A percentile compares a stretch with the other conserved stretches of the same genome.
Evolutionary conservation across 2,797 vertebrate species (phyloP).

Genomic region (Varecia variegata): DNA sequence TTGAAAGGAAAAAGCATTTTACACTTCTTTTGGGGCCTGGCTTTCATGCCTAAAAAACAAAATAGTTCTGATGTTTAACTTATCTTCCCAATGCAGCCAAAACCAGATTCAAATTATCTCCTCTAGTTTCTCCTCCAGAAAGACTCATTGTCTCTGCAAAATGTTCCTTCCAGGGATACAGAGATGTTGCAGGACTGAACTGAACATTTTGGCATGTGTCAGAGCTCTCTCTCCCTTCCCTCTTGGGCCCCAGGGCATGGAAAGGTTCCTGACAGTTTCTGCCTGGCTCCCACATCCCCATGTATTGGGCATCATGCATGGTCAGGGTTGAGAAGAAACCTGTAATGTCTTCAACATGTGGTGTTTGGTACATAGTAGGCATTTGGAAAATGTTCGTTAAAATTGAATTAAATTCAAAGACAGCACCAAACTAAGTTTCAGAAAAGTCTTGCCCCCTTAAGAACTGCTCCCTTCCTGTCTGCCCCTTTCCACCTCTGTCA

Average conservation of each 20-base stretch:
- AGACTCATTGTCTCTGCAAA: background rate
- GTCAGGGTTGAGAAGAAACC: background rate
- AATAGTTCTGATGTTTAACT: background rate
- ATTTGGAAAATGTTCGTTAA: background rate
- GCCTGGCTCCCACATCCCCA: no score
- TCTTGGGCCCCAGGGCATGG: fast-evolving
- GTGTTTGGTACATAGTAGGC: no score
- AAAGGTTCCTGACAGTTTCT: background rate
- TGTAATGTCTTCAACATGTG: background rate
- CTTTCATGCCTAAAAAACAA: background rate
- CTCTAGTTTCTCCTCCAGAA: background rate
- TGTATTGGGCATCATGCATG: fast-evolving
- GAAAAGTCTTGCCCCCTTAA: background rate
- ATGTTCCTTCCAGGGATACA: background rate
- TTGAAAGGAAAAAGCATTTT: background rate
- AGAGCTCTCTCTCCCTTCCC: background rate
- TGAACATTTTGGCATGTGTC: background rate
- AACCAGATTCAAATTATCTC: background rate
- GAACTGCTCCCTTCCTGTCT: background rate
- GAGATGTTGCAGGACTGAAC: background rate
- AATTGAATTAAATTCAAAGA: background rate
- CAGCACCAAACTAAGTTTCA: background rate
- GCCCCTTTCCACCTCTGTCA: background rate
- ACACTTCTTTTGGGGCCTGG: background rate
- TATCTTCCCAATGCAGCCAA: background rate